phyloP scores from a whole-genome alignment of 2,888 invertebrate genomes.

The Ypsolopha sequella region DNA sequence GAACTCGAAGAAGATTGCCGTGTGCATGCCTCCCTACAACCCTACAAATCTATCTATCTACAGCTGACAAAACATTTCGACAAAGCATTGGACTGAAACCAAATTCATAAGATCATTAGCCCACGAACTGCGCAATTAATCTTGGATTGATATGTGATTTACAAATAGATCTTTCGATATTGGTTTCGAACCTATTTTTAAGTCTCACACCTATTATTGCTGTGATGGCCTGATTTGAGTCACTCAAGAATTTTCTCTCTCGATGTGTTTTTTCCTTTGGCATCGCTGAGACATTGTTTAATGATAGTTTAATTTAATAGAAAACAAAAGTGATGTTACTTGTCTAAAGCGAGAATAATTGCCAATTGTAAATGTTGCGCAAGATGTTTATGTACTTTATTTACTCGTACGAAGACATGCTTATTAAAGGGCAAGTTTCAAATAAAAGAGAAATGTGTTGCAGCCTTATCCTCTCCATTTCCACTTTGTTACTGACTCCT shows the following conservation, averaged over 20 bases:
- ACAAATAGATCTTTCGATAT: conserved; percentile 8
- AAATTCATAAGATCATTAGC: conserved; percentile 46
- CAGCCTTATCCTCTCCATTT: conserved; percentile 9
- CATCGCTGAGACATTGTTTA: background rate
- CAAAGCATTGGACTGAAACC: conserved; percentile 37
- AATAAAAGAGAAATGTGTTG: conserved; percentile 22
- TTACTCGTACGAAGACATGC: too few relatives aligned
- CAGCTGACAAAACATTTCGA: background rate
- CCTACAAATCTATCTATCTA: background rate
- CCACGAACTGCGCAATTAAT: conserved; percentile 45
- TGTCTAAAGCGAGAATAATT: too few relatives aligned
- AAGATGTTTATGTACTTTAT: too few relatives aligned
- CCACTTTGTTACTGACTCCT: conserved; percentile 32
- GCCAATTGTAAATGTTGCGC: too few relatives aligned
- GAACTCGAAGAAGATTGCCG: conserved; percentile 39
- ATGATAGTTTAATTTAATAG: too few relatives aligned
- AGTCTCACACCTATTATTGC: too few relatives aligned
- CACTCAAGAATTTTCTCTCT: conserved; percentile 12
- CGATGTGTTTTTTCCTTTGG: conserved; percentile 4
- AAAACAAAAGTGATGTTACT: too few relatives aligned
- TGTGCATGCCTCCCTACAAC: conserved; percentile 37
- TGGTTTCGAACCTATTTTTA: background rate
- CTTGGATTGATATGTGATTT: conserved; percentile 42
- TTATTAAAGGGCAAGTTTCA: background rate
- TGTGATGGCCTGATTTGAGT: background rate